These are phyloP conservation scores for Nymphalis polychloros DNA, from an alignment of 2,888 invertebrate genomes.

Conservation along the genomic window DNA sequence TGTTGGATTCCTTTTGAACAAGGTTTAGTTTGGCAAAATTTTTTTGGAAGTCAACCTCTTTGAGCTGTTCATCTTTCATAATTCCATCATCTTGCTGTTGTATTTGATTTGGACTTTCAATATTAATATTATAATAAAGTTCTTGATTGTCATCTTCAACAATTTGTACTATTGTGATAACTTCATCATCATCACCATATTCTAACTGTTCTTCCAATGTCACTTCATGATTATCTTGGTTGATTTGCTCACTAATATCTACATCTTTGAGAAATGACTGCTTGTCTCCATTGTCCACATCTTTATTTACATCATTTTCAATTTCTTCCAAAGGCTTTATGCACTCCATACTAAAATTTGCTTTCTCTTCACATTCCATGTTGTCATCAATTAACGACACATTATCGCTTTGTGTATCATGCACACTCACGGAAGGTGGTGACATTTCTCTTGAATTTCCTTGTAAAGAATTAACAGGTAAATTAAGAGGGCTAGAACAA, in stretches of 20 bases:
- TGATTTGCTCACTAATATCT: constrained; percentile 35
- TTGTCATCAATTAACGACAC: constrained; percentile 19
- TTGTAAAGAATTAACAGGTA: constrained; percentile 46
- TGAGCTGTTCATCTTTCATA: constrained; percentile 42
- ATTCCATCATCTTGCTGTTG: constrained; percentile 34
- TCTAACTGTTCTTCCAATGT: constrained; percentile 60
- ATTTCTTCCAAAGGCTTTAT: constrained; percentile 13
- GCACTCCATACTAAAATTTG: constrained; percentile 10
- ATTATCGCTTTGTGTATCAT: constrained; percentile 35
- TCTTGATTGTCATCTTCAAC: constrained; percentile 76
- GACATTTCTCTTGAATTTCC: constrained; percentile 57
- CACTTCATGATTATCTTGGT: constrained; percentile 48
- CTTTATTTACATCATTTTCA: constrained; percentile 10
- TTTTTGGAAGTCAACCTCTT: constrained; percentile 63
- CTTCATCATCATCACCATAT: constrained; percentile 75
- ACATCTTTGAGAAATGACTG: constrained; percentile 15
- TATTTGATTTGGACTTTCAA: constrained; percentile 60
- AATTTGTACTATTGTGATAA: constrained; percentile 77
- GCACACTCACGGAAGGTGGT: constrained; percentile 44
- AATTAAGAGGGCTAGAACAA: constrained; percentile 57
- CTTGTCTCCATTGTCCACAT: constrained; percentile 15
- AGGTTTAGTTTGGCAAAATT: constrained; percentile 71
- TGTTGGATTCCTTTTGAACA: constrained; percentile 44
- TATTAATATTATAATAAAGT: constrained; percentile 68
- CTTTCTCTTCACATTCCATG: constrained; percentile 12